Conservation (phyloP, 2,888 invertebrate species). For the Augochlorella aurata region DNA sequence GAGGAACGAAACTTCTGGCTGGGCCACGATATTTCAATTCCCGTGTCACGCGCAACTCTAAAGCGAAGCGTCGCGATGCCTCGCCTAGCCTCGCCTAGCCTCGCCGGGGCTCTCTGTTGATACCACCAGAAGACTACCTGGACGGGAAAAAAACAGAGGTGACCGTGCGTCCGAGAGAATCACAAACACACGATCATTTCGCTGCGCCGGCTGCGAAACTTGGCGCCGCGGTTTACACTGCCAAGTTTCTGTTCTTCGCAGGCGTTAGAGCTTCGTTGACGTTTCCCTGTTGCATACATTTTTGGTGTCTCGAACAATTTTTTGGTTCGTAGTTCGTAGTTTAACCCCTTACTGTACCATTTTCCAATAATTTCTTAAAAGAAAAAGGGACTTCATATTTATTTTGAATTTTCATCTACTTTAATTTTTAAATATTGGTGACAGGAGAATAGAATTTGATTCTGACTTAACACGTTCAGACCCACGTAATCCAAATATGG, state of each 20-base stretch:
- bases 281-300: background rate
- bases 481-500: too few species aligned
- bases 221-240: background rate
- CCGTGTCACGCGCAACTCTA: conserved; percentile 21
- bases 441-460: too few species aligned
- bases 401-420: too few species aligned
- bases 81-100: background rate
- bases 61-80: background rate
- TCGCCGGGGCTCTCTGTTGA: background rate
- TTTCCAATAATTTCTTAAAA: too few species aligned
- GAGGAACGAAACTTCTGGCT: conserved; percentile 29
- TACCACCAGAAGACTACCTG: background rate
- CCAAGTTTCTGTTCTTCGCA: background rate
- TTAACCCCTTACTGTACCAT: background rate
- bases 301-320: background rate
- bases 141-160: background rate
- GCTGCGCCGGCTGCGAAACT: background rate
- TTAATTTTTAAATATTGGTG: too few species aligned
- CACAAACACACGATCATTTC: background rate
- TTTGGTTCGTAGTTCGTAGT: background rate
- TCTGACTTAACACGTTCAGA: too few species aligned
- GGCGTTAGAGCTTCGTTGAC: background rate
- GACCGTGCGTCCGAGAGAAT: background rate
- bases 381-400: too few species aligned
- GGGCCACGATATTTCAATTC: conserved; percentile 37